A percentile compares a stretch with the other conserved stretches of the same genome.
These are phyloP conservation scores for Limonius californicus DNA, from an alignment of 1,140 invertebrate genomes.

Conservation along the genomic window DNA sequence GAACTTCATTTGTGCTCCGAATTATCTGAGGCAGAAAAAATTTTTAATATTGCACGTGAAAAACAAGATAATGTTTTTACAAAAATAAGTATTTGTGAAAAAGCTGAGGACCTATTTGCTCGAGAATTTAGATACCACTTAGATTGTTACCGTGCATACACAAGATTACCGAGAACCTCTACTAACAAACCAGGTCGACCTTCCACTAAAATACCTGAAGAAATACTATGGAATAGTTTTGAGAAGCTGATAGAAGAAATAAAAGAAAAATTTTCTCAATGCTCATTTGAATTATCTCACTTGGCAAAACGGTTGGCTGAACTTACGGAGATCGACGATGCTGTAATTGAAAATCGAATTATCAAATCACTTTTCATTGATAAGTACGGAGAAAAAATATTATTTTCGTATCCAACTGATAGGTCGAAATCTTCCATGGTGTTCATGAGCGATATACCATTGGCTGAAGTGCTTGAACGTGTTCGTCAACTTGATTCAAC, in stretches of 20 bases:
- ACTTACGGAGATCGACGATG: too few relatives aligned
- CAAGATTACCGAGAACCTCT: slow-evolving; percentile 19
- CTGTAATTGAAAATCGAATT: too few relatives aligned
- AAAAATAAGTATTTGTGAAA: slow-evolving; percentile 12
- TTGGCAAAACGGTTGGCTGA: slow-evolving; percentile 22
- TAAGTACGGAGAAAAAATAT: slow-evolving; percentile 25
- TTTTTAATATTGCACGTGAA: slow-evolving; percentile 16
- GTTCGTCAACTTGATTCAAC: background rate
- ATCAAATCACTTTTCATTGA: too few relatives aligned
- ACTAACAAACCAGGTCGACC: slow-evolving; percentile 18
- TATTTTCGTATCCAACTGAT: slow-evolving; percentile 24
- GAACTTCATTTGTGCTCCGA: slow-evolving; percentile 14
- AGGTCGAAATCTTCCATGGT: slow-evolving; percentile 17
- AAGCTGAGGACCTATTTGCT: slow-evolving; percentile 22
- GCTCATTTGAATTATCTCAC: slow-evolving; percentile 19
- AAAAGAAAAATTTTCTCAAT: slow-evolving; percentile 19
- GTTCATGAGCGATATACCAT: background rate
- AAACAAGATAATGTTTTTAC: slow-evolving; percentile 19
- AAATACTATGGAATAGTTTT: slow-evolving; percentile 19
- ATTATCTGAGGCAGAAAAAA: slow-evolving; percentile 19
- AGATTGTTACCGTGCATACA: slow-evolving; percentile 25
- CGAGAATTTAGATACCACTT: slow-evolving; percentile 21
- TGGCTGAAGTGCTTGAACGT: slow-evolving; percentile 12
- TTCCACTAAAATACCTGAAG: slow-evolving; percentile 20
- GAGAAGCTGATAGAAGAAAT: slow-evolving; percentile 25